Evolutionary conservation across 2,888 invertebrate species (phyloP), one percentile per base, ranked within the genome.

Genomic region (Agapostemon virescens): DNA sequence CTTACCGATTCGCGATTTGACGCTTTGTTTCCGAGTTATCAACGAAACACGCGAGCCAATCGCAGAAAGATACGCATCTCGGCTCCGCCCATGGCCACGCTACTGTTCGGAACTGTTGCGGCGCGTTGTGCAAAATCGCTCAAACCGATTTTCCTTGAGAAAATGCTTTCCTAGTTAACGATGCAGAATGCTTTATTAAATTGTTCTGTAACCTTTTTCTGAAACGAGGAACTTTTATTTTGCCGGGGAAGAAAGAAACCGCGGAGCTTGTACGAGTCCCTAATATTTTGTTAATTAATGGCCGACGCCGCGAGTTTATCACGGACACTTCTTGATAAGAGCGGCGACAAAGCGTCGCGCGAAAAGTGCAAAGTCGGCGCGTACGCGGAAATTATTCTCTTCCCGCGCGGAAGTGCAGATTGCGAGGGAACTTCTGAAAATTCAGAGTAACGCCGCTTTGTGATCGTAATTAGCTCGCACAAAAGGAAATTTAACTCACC

Each of bases 401-500:
- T 30, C 33, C 26, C 23, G 26, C 26, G 26, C 23, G 30, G 33
- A 30, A 58, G 15, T 30, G 30, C 33, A 58, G 58, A 58, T 58
- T 58, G 58, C 33, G 30, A 30, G 15, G 1, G 17, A 20, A 58
- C 15, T 58, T 58, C 30, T 58, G 33, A 33, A n/a, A 58, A 58
- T 58, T 33, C 58, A 30, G 30, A 17, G 17, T 33, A 30, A 58
- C 30, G 15, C 33, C 30, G 58, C 58, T 58, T 30, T 58, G 58
- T 38, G 63, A 58, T 52, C 58, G 64, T 42, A 66, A 55, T 76
- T 52, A 58, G 58, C 30, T 58, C 30, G 17, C 7, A 30, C 58
- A 30, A 30, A 58, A 26, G 58, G 58, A 30, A 58, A 58, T 58
- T 58, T 58, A 17, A 33, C 58, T 58, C 30, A 17, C 7, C 17